Conservation (phyloP, 2,888 invertebrate species). For the Lithophane socia region DNA sequence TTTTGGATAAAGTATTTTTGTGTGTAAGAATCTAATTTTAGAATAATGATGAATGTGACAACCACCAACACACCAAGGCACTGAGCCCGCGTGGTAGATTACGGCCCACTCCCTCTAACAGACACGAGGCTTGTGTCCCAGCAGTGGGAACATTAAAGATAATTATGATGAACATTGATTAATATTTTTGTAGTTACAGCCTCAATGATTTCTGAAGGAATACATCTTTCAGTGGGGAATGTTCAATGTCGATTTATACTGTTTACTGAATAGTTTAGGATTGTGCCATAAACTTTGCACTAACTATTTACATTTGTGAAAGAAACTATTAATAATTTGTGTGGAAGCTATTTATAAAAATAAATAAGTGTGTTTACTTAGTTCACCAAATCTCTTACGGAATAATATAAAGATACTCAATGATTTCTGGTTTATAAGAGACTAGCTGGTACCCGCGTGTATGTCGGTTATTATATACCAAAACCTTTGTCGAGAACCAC, state of each 20-base stretch:
- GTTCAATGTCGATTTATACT: neutral
- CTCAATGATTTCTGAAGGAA: neutral
- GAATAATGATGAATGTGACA: no score
- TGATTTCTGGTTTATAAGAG: neutral
- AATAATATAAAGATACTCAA: neutral
- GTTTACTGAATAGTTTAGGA: neutral
- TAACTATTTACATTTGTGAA: neutral
- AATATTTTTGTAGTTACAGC: neutral
- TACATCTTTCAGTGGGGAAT: no score
- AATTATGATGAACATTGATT: neutral
- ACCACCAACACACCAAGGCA: no score
- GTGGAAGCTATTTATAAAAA: neutral
- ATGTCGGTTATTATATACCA: no score
- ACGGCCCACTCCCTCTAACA: no score
- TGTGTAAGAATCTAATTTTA: constrained; percentile 19
- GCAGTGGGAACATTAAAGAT: no score
- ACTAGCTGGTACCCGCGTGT: no score
- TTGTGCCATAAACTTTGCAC: neutral
- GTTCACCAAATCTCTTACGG: neutral
- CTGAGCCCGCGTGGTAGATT: no score
- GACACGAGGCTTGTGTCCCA: no score
- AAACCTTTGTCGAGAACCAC: no score
- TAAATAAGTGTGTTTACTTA: constrained; percentile 15
- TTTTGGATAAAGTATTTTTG: constrained; percentile 11
- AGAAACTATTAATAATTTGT: neutral